Evolutionary conservation across 2,888 invertebrate genomes (phyloP).

Genomic region (Lasioglossum marginatum): DNA sequence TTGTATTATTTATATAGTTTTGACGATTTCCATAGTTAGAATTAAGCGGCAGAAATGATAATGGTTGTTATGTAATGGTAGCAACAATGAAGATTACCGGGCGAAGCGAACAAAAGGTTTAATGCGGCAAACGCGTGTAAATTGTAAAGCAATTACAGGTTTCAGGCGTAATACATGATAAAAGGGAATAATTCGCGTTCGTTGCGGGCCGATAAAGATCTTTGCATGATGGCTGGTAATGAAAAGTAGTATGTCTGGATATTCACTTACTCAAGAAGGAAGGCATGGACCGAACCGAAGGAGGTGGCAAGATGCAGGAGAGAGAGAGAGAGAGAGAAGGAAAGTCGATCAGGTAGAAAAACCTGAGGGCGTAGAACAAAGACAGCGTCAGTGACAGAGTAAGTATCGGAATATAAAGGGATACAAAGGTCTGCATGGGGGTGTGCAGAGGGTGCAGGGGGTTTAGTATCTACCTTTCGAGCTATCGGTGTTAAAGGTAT

Average conservation of each 20-base stretch:
- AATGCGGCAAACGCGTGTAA: not conserved
- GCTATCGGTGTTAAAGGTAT: constrained; percentile 76
- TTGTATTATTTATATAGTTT: not conserved
- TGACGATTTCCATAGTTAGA: not conserved
- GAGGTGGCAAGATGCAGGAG: not conserved
- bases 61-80: not conserved
- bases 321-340: not conserved
- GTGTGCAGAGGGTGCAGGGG: constrained; percentile 28
- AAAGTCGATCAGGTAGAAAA: not conserved
- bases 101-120: not conserved
- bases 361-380: not conserved
- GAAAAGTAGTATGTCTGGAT: not conserved
- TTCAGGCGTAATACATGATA: not conserved
- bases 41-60: not conserved
- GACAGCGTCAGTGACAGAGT: constrained; percentile 8
- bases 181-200: constrained; percentile 1
- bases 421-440: constrained; percentile 30
- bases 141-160: not conserved
- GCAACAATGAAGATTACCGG: constrained; percentile 7
- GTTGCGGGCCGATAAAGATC: not conserved
- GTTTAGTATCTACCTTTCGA: constrained; percentile 54
- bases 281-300: not conserved
- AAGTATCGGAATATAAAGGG: constrained; percentile 40
- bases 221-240: not conserved
- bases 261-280: not conserved